phyloP scores from a whole-genome alignment of 1,140 invertebrate genomes.

The Penaeus vannamei region DNA sequence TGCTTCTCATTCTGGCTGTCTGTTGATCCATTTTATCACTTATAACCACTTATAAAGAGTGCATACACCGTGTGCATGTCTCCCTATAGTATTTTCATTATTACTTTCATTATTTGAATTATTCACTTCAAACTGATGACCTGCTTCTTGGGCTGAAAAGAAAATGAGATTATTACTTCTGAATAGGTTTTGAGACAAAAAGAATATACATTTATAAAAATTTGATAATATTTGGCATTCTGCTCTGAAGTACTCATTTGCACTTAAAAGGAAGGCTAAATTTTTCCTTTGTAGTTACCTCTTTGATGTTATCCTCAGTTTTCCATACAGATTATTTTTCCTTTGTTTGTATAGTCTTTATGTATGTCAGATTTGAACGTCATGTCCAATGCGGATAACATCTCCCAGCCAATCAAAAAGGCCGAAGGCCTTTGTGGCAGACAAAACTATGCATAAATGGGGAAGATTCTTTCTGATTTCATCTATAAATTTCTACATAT shows the following conservation, averaged over 20 bases:
- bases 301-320: constrained; percentile 33
- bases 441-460: constrained; percentile 48
- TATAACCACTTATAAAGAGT: constrained; percentile 47
- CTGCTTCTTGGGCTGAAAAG: constrained; percentile 64
- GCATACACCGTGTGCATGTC: constrained; percentile 63
- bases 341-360: constrained; percentile 10
- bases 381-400: no score
- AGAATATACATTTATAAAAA: neutral
- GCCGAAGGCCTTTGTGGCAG: constrained; percentile 30
- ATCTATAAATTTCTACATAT: no score
- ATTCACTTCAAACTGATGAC: constrained; percentile 39
- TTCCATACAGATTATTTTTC: constrained; percentile 20
- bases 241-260: constrained; percentile 56
- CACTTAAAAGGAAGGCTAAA: constrained; percentile 49
- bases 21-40: constrained; percentile 41
- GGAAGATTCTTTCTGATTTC: no score
- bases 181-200: constrained; percentile 38
- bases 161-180: constrained; percentile 22
- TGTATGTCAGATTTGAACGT: no score
- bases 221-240: constrained; percentile 53
- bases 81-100: constrained; percentile 50
- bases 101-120: constrained; percentile 24
- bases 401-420: no score
- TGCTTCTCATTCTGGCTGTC: constrained; percentile 65
- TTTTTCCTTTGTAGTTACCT: constrained; percentile 52